Evolutionary conservation across 2,888 invertebrate species (phyloP).

Genomic region (Cephus rjabovi): DNA sequence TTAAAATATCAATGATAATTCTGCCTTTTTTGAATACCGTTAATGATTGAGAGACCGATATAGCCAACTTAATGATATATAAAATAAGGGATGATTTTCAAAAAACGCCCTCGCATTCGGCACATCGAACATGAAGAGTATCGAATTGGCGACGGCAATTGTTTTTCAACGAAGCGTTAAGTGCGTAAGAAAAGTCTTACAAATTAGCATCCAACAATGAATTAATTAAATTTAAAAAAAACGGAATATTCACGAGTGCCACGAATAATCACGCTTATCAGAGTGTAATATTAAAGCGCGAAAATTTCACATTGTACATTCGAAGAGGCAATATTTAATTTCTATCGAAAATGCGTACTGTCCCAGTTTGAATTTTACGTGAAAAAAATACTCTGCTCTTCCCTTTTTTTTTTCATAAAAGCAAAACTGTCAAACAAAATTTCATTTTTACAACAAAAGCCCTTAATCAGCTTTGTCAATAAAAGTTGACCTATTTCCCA

Average conservation of each 20-base stretch:
- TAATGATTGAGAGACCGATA: neutral
- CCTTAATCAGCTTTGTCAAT: slow-evolving; percentile 43
- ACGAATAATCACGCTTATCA: neutral
- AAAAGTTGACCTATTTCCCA: slow-evolving; percentile 26
- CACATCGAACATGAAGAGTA: neutral
- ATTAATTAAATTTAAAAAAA: neutral
- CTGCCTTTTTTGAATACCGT: no score
- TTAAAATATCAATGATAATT: no score
- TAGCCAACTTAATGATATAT: neutral
- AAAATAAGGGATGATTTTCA: neutral
- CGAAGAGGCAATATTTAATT: slow-evolving; percentile 23
- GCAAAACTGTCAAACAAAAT: neutral
- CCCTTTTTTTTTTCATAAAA: neutral
- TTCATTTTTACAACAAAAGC: neutral
- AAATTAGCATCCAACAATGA: neutral
- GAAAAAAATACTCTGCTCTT: neutral
- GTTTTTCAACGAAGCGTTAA: neutral
- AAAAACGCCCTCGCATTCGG: neutral
- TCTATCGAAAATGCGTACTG: neutral
- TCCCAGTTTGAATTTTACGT: neutral
- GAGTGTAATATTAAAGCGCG: neutral
- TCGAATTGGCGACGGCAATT: neutral
- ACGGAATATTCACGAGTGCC: neutral
- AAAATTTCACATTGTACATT: neutral
- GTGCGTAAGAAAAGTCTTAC: neutral